Base-by-base conservation (phyloP, 2,113 vertebrate genomes). In the Probosciger aterrimus region DNA sequence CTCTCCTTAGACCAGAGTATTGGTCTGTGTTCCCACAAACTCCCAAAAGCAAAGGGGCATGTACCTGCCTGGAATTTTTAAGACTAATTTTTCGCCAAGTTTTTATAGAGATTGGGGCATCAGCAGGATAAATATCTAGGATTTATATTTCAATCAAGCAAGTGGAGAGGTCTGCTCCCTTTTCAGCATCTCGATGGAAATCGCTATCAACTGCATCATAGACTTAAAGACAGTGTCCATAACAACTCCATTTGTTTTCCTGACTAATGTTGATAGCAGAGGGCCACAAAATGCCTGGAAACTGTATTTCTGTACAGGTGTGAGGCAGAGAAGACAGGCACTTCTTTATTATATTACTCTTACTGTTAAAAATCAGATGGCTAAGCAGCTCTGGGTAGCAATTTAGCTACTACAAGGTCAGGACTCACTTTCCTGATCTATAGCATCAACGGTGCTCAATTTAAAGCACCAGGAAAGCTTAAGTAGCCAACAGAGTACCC, bases 401-500 rank as follows among this genome's bases (percentile, higher is more conserved):
- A 96, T 92, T 97, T 95, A 97, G 55, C 74, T 90, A 37, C 39
- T 96, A 88, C 44, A 70, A 93, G 92, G 73, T 92, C 92, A 96
- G 86, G 68, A 96, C 63, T 90, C 60, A 47, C 77, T 95, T 97
- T 94, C 65, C 79, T 91, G 39, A 93, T 63, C 63, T 86, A 94
- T 22, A 82, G 47, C 75, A 95, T 88, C 95, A 87, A 92, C 82
- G 93, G 87, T 86, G 80, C 86, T 76, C 71, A 95, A 68, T 93
- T 91, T 95, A 92, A 96, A 97, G 92, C 62, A 90, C 57, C 57
- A 85, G 81, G 79, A 96, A 91, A 91, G 91, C 82, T 92, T 76
- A 95, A 93, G 93, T 27, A 95, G 47, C 82, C n/a, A 70, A 91
- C 82, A 96, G 28, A 97, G 92, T n/a, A 95, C 53, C 86, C n/a